Evolutionary conservation across 2,113 vertebrate genomes (phyloP).

Genomic region (Psammodynastes pulverulentus): DNA sequence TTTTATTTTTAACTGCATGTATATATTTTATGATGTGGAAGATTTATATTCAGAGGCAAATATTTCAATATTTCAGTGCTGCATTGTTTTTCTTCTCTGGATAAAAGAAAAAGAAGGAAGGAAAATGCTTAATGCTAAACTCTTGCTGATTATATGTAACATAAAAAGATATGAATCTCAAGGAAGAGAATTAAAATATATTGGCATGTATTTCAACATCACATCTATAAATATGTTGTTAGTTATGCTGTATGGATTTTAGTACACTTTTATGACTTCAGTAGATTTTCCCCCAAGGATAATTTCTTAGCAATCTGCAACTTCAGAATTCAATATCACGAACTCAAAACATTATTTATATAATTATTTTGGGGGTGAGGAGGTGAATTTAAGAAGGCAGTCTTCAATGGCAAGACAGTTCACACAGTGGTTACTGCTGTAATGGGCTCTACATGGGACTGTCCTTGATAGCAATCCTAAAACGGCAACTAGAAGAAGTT

Average conservation of each 20-base stretch:
- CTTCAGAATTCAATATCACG: background rate
- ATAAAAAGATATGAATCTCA: background rate
- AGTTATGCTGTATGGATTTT: background rate
- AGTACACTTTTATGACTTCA: background rate
- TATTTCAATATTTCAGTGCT: constrained; percentile 35
- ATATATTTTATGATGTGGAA: constrained; percentile 54
- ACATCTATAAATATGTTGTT: background rate
- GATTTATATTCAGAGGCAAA: constrained; percentile 27
- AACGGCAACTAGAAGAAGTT: background rate
- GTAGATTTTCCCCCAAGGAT: background rate
- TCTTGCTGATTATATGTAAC: background rate
- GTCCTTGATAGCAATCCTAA: background rate
- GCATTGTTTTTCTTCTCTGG: constrained; percentile 10
- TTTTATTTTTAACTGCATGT: constrained; percentile 41
- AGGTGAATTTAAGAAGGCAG: background rate
- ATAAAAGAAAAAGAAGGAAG: constrained; percentile 9
- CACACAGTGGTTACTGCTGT: background rate
- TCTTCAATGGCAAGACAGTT: background rate
- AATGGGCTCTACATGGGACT: background rate
- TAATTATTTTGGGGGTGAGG: background rate
- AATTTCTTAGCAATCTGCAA: background rate
- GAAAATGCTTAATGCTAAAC: constrained; percentile 2
- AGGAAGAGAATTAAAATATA: constrained; percentile 10
- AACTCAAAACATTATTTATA: background rate
- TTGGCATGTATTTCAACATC: background rate